Base-by-base conservation (phyloP, 2,797 vertebrate genomes). In the Hyperoplus immaculatus region DNA sequence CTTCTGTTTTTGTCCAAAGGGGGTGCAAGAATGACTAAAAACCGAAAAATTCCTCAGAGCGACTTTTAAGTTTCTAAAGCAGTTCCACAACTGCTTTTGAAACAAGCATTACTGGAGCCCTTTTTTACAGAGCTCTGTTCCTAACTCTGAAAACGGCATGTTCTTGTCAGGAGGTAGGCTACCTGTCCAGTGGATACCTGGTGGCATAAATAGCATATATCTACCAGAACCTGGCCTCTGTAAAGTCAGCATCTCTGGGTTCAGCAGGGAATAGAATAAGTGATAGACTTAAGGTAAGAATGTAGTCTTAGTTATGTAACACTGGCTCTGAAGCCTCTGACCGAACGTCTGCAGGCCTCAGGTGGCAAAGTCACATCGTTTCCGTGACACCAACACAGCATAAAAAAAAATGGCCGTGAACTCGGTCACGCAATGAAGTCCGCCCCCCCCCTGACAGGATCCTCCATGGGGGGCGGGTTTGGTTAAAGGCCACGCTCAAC, bases 401-500 rank as follows among this genome's bases (percentile, higher is more conserved):
- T 57, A 21, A 67, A 76, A 56, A 58, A 82, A 85, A 70, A 83
- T 66, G 76, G 62, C 78, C 16, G 8, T 88, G 85, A 89, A 80
- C 87, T 71, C 51, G 39, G 88, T 85, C 89, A 85, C 82, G 70
- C 78, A 56, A 82, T 78, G 70, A 55, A 67, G 58, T 68, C 61
- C 51, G 54, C 80, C 81, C 76, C 76, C 76, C 76, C 81, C 81
- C 76, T 78, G 29, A 45, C 80, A 72, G 76, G 81, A 80, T 58
- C 80, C 77, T 65, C 69, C 80, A 55, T 67, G 77, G 77, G 71
- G 86, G 84, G 75, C 4, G 6, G 82, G 75, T 76, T 56, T 68
- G 75, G 29, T 29, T 83, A 89, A 89, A 90, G 89, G 89, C 81
- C 84, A 84, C 21, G 49, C 66, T 88, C 75, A 47, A 68, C 78